Base-by-base conservation (phyloP, 2,888 invertebrate species). In the Sipha maydis region DNA sequence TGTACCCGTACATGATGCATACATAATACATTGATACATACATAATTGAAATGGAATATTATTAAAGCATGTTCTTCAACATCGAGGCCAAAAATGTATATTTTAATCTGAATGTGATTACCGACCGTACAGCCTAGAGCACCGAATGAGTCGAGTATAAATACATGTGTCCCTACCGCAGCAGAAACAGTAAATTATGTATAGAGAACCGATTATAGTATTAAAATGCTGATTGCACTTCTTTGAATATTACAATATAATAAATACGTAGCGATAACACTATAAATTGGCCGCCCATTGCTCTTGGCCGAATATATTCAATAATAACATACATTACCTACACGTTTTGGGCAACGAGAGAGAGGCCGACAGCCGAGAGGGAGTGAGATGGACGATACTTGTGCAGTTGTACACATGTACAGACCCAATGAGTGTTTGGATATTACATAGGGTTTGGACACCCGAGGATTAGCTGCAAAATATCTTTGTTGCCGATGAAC, bases 51-150 rank as follows among this genome's bases (percentile, higher is more conserved):
- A 38, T 38, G 21, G 56, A 79, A 79, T 79, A 79, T 34, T 34
- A 34, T 34, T 34, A 34, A 34, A 34, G 69, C 11, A 28, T 11
- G 69, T 69, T 8, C n/a, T 21, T 21, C 1, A 61, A 25, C 61
- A 25, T 78, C 77, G 78, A 78, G 78, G 78, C 78, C 78, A 31
- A 78, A 78, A 48, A 48, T 48, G 14, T 78, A 69, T 78, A 67
- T 69, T 28, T 25, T 31, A 31, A n/a, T 56, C 48, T 56, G 54
- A 54, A 31, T 54, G 31, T 31, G 54, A 78, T 78, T 25, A 54
- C 54, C 31, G 54, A 54, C 54, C 31, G 54, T 56, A 78, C 78
- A 54, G 48, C 61, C 61, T 48, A 54, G 54, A 78, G 31, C 78
- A 31, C 21, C 31, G 31, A 48, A 48, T 48, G 48, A 48, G 48